phyloP scores from a whole-genome alignment of 1,140 invertebrate species.

The Oscheius sp. region DNA sequence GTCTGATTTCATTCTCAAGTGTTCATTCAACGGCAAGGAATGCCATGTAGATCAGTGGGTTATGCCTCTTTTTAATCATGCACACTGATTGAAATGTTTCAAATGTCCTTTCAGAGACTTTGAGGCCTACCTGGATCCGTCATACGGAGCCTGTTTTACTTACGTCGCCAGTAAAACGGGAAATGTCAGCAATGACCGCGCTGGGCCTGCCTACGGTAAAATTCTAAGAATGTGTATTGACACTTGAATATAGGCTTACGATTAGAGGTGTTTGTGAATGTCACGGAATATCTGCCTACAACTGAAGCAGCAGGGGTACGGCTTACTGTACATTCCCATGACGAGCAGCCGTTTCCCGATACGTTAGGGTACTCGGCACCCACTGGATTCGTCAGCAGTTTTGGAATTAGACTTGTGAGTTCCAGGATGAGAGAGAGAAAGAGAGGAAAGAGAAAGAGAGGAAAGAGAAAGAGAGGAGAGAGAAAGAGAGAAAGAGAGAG shows the following conservation, averaged over 20 bases:
- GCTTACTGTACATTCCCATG: conserved; percentile 52
- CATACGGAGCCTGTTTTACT: conserved; percentile 59
- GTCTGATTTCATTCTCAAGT: conserved; percentile 60
- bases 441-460: not conserved
- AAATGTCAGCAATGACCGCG: conserved; percentile 55
- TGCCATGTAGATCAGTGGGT: conserved; percentile 54
- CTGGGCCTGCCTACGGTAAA: conserved; percentile 53
- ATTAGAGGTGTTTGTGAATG: conserved; percentile 60
- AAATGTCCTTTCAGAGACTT: conserved; percentile 50
- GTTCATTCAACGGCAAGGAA: conserved; percentile 58
- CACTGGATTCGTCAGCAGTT: conserved; percentile 59
- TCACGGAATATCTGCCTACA: conserved; percentile 59
- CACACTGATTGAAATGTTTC: not conserved
- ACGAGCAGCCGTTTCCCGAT: conserved; percentile 57
- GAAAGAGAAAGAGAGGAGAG: not conserved
- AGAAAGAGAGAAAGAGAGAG: not conserved
- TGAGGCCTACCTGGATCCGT: conserved; percentile 54
- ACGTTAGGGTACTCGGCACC: conserved; percentile 57
- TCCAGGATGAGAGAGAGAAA: not conserved
- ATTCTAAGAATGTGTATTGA: not conserved
- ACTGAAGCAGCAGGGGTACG: conserved; percentile 59
- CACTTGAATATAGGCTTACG: conserved; percentile 41
- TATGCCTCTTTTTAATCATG: conserved; percentile 16
- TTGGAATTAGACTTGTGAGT: conserved; percentile 53
- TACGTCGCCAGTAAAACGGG: conserved; percentile 53